phyloP scores from a whole-genome alignment of 2,797 vertebrate species.

The Poeciliopsis infans region DNA sequence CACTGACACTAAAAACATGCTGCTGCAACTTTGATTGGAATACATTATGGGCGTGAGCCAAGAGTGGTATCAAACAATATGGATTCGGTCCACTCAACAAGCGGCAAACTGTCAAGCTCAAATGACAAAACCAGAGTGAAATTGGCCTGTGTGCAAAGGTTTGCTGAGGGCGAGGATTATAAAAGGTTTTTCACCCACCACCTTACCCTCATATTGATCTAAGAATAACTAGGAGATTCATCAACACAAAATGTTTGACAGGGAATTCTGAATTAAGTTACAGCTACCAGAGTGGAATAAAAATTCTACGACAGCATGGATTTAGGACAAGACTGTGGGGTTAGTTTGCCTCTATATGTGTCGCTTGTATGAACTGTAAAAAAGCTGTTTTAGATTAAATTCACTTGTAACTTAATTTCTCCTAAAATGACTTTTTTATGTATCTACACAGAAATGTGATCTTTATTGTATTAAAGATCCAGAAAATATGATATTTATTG shows the following conservation, averaged over 20 bases:
- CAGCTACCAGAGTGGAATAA: slow-evolving; percentile 63
- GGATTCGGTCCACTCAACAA: slow-evolving; percentile 71
- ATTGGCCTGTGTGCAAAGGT: slow-evolving; percentile 72
- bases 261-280: slow-evolving; percentile 77
- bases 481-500: neutral
- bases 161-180: slow-evolving; percentile 81
- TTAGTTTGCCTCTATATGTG: slow-evolving; percentile 15
- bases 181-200: slow-evolving; percentile 76
- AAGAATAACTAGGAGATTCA: slow-evolving; percentile 79
- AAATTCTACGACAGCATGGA: slow-evolving; percentile 53
- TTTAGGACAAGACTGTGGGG: slow-evolving; percentile 38
- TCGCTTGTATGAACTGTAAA: neutral
- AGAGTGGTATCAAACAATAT: slow-evolving; percentile 66
- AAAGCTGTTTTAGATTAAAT: neutral
- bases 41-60: slow-evolving; percentile 68
- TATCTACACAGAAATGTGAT: neutral
- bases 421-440: neutral
- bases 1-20: slow-evolving; percentile 64
- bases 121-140: slow-evolving; percentile 78
- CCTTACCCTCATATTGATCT: slow-evolving; percentile 77
- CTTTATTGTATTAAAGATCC: neutral
- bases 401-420: neutral
- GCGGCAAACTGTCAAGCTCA: slow-evolving; percentile 74
- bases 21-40: slow-evolving; percentile 68
- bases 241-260: slow-evolving; percentile 81